Evolutionary conservation across 2,797 vertebrate genomes (phyloP), one percentile per base, ranked within the genome.

Genomic region (Odontamblyopus lacepedii): DNA sequence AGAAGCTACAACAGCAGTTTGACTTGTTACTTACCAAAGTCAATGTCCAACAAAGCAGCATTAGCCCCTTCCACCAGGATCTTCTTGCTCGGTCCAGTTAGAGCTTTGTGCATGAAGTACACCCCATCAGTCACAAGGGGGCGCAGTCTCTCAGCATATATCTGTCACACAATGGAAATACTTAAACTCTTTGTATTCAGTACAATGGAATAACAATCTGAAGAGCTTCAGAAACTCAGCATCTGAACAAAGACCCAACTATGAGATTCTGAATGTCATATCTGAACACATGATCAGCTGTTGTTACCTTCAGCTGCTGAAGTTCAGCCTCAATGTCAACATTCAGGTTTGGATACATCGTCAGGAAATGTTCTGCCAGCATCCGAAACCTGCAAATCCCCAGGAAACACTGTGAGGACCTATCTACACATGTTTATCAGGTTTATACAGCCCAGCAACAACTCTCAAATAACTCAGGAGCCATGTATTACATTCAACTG

Each of bases 61-160:
- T 95, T 96, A 57, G 95, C 95, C 15, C 95, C 95, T 71, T 95
- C 94, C 70, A 95, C 95, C 72, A 96, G 89, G 79, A 96, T 95
- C 74, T 95, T 95, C 87, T 95, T 95, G 80, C 87, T 92, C 12
- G 94, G 92, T 19, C 94, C 93, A 48, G 84, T 95, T 0, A 95
- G 93, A 30, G 95, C 88, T 88, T 91, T 86, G 81, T 95, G 89
- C 94, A 95, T 95, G 83, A 95, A 96, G 80, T 95, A 95, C 70
- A 95, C 95, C 0, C 95, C 94, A 0, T 95, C 94, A 5, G 94
- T 95, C 80, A 95, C 94, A 67, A 96, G 80, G 44, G 94, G 94
- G 3, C 90, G 92, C 79, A 96, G 83, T 38, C 79, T 82, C 80
- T 94, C 94, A 12, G 92, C 90, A 29, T 87, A 94, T 13, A 0